Conservation (phyloP, 2,113 vertebrate species). For the Bostrychus sinensis region DNA sequence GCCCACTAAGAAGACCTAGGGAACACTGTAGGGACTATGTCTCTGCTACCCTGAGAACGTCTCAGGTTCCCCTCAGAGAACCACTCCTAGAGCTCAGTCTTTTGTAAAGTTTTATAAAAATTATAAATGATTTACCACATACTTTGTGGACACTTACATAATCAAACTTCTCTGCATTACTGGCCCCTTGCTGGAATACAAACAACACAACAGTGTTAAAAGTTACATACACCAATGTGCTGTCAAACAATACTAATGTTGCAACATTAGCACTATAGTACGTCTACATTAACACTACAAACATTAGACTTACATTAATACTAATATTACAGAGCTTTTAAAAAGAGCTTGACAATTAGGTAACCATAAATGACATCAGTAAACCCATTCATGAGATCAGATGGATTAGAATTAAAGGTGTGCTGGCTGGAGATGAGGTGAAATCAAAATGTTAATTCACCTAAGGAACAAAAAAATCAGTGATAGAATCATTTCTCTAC, state of each 20-base stretch:
- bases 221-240: background rate
- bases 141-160: constrained; percentile 86
- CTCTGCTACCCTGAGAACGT: no score
- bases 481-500: constrained; percentile 1
- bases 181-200: constrained; percentile 92
- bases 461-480: constrained; percentile 6
- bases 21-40: no score
- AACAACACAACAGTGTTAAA: constrained; percentile 54
- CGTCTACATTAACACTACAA: constrained; percentile 30
- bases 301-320: constrained; percentile 17
- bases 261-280: background rate
- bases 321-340: background rate
- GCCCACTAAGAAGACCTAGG: no score
- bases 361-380: constrained; percentile 12
- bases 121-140: background rate
- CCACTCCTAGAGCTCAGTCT: background rate
- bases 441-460: constrained; percentile 46
- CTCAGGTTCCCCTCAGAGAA: no score
- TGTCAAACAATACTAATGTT: constrained; percentile 11
- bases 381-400: constrained; percentile 38
- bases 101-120: background rate
- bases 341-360: constrained; percentile 25
- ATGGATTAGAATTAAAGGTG: constrained; percentile 59
- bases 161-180: constrained; percentile 98
- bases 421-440: constrained; percentile 56